Conservation (phyloP, 2,888 invertebrate species). For the Drepanosiphum platanoidis region DNA sequence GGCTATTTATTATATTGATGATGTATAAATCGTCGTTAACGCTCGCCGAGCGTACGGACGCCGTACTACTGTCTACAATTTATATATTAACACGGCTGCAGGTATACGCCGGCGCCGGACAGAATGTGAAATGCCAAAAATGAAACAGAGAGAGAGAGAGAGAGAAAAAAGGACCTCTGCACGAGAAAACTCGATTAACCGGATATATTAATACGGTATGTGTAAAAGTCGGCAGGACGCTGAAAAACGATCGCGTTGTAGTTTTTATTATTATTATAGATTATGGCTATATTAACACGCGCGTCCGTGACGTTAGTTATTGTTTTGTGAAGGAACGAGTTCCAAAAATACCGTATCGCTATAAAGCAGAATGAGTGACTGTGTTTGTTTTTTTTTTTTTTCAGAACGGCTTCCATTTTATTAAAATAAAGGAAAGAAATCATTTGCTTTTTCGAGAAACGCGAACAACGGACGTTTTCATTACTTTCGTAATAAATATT, state of each 20-base stretch:
- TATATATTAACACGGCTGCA: neutral
- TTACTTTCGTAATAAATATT: no score
- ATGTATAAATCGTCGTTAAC: neutral
- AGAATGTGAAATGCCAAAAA: neutral
- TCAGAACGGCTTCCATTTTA: no score
- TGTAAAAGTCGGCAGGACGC: neutral
- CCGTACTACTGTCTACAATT: neutral
- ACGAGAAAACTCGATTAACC: constrained; percentile 7
- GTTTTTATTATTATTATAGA: neutral
- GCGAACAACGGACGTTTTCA: no score
- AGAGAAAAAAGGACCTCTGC: no score
- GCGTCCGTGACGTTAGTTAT: neutral
- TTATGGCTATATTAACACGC: neutral
- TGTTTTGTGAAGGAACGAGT: neutral
- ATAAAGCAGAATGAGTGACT: neutral
- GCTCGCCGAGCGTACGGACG: neutral
- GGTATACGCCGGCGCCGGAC: neutral
- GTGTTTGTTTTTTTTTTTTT: no score
- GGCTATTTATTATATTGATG: no score
- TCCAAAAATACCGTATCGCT: neutral
- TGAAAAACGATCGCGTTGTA: neutral
- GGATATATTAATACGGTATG: neutral
- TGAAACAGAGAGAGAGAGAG: no score
- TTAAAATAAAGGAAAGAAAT: no score
- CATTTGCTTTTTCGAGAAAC: no score